These are phyloP conservation scores for Poeciliopsis turneri DNA, from an alignment of 2,797 vertebrate species.

Conservation along the genomic window DNA sequence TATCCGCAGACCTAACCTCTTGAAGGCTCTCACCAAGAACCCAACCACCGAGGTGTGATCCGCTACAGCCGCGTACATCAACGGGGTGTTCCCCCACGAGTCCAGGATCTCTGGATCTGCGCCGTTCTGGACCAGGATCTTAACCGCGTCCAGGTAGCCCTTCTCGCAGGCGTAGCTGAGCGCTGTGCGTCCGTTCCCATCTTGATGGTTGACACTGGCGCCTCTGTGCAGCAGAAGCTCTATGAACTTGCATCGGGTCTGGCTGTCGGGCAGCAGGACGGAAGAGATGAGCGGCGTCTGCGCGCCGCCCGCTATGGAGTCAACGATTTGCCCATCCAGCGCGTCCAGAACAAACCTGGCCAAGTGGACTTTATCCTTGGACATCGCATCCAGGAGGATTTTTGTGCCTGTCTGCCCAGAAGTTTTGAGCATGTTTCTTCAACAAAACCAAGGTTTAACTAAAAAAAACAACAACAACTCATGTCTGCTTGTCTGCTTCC, in stretches of 20 bases:
- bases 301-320: conserved; percentile 66
- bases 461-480: neutral
- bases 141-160: conserved; percentile 74
- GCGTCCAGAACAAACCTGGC: conserved; percentile 78
- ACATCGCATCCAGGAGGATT: conserved; percentile 80
- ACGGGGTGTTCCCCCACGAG: conserved; percentile 74
- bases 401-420: conserved; percentile 59
- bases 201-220: conserved; percentile 71
- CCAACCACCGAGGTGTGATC: conserved; percentile 71
- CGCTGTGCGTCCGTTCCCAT: conserved; percentile 72
- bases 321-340: conserved; percentile 75
- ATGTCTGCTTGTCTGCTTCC: conserved; percentile 15
- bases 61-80: conserved; percentile 76
- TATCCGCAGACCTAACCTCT: conserved; percentile 78
- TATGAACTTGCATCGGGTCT: conserved; percentile 65
- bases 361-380: conserved; percentile 79
- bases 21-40: conserved; percentile 82
- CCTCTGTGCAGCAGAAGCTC: conserved; percentile 77
- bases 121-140: conserved; percentile 74
- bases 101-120: conserved; percentile 77
- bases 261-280: conserved; percentile 64
- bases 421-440: conserved; percentile 63
- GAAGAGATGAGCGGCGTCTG: conserved; percentile 78
- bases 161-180: conserved; percentile 79
- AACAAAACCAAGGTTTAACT: neutral